Percentiles rank a stretch among this genome's conserved stretches.
Conservation (phyloP, 2,888 invertebrate genomes). For the Zele albiditarsus region DNA sequence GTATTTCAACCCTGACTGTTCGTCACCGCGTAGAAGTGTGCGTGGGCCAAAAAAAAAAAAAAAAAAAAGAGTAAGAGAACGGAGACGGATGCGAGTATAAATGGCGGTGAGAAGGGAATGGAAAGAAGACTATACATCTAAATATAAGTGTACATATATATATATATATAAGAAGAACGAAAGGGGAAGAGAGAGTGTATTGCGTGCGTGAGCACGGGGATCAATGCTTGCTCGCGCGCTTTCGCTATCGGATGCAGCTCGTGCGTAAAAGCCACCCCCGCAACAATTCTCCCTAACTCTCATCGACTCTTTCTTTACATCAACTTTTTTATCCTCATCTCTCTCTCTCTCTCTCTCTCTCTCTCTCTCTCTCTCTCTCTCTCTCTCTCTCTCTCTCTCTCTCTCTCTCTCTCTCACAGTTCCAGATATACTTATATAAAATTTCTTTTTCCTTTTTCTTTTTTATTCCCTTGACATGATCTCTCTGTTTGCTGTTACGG, state of each 20-base stretch:
- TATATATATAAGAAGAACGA: slow-evolving; percentile 11
- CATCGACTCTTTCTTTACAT: slow-evolving; percentile 45
- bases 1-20: slow-evolving; percentile 48
- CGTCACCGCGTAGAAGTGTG: slow-evolving; percentile 44
- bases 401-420: too few species aligned
- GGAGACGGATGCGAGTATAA: not conserved
- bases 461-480: too few species aligned
- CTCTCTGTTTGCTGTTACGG: too few species aligned
- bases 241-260: slow-evolving; percentile 63
- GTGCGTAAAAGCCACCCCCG: slow-evolving; percentile 69
- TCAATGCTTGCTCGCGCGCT: slow-evolving; percentile 50
- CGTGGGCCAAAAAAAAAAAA: slow-evolving; percentile 31
- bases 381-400: too few species aligned
- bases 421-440: too few species aligned
- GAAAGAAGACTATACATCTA: slow-evolving; percentile 52
- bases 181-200: slow-evolving; percentile 32
- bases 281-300: slow-evolving; percentile 48
- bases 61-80: slow-evolving; percentile 20
- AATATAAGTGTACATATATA: slow-evolving; percentile 31
- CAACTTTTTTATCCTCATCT: not conserved
- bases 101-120: slow-evolving; percentile 45
- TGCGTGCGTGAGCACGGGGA: slow-evolving; percentile 43
- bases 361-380: slow-evolving; percentile 2
- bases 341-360: slow-evolving; percentile 47
- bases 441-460: too few species aligned